Conservation (phyloP, 2,797 vertebrate species). For the Lagorchestes hirsutus region DNA sequence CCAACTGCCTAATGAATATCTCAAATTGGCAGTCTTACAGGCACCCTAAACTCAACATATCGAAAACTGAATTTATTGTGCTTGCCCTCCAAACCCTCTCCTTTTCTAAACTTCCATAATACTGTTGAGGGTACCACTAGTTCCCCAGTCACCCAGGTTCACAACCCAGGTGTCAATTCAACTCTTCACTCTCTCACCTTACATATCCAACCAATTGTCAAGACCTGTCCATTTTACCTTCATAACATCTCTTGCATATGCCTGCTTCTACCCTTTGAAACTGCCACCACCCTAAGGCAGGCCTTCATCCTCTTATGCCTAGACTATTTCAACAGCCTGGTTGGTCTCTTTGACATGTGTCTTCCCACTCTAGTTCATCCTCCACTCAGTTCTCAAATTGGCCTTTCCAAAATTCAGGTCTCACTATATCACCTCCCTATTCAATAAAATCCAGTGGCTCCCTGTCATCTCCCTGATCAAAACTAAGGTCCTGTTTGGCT, state of each 20-base stretch:
- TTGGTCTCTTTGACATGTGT: background rate
- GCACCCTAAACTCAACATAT: background rate
- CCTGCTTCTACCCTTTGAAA: background rate
- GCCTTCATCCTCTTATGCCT: background rate
- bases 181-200: background rate
- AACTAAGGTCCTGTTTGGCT: background rate
- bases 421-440: background rate
- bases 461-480: background rate
- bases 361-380: background rate
- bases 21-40: background rate
- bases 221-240: background rate
- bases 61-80: background rate
- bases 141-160: background rate
- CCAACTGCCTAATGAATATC: background rate
- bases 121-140: background rate
- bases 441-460: background rate
- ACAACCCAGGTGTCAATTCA: background rate
- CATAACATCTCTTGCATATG: background rate
- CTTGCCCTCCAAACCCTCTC: background rate
- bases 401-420: background rate
- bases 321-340: background rate
- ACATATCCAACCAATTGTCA: background rate
- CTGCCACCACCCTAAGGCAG: background rate
- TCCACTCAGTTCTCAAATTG: background rate
- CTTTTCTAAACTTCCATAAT: background rate